A percentile compares a stretch with the other conserved stretches of the same genome.
These are phyloP conservation scores for rabbit (Oryctolagus cuniculus) DNA, from an alignment of 2,113 vertebrate genomes.

Conservation along the genomic window mOryCun1.1 NC_091434.1:28196001-28196500, in stretches of 20 bases:
- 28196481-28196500: slow-evolving; percentile 3
- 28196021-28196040: neutral
- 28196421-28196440: neutral
- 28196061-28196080: neutral
- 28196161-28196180: neutral
- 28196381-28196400: neutral
- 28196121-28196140: slow-evolving; percentile 44
- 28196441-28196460: neutral
- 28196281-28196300: neutral
- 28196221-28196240: neutral
- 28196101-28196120: neutral
- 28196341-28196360: neutral
- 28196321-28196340: neutral
- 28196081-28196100: neutral
- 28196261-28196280: neutral
- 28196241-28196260: slow-evolving; percentile 6
- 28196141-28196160: slow-evolving; percentile 52
- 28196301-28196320: neutral
- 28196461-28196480: neutral
- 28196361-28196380: neutral
- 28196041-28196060: neutral
- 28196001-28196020: neutral
- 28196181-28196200: neutral
- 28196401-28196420: neutral
- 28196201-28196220: neutral